Percentiles rank a stretch among this genome's conserved stretches.
These are phyloP conservation scores for Branchellion lobata DNA, from an alignment of 2,888 invertebrate genomes.

Conservation along the genomic window DNA sequence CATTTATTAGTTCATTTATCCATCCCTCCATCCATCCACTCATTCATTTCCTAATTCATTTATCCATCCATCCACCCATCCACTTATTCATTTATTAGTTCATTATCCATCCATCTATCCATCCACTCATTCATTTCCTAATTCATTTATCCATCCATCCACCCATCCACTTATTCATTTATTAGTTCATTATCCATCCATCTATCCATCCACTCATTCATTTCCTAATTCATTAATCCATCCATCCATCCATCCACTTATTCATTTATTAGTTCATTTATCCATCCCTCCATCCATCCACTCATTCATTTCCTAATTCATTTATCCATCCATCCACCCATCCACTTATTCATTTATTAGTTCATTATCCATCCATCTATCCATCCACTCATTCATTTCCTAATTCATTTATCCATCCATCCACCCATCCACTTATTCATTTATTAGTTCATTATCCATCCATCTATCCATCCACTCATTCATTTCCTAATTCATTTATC, in stretches of 20 bases:
- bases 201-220: neutral
- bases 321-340: neutral
- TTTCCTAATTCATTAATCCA: neutral
- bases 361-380: neutral
- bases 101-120: neutral
- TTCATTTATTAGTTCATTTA: neutral
- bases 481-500: neutral
- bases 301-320: neutral
- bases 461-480: neutral
- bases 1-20: neutral
- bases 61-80: slow-evolving; percentile 56
- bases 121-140: too few relatives aligned
- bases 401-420: too few relatives aligned
- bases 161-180: too few relatives aligned
- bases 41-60: neutral
- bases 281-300: slow-evolving; percentile 56
- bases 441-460: neutral
- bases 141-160: neutral
- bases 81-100: neutral
- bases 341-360: neutral
- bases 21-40: neutral
- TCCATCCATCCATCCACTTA: neutral
- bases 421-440: neutral
- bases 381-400: slow-evolving; percentile 85
- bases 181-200: too few relatives aligned